phyloP scores from a whole-genome alignment of 2,797 vertebrate genomes.

The Thunnus albacares region DNA sequence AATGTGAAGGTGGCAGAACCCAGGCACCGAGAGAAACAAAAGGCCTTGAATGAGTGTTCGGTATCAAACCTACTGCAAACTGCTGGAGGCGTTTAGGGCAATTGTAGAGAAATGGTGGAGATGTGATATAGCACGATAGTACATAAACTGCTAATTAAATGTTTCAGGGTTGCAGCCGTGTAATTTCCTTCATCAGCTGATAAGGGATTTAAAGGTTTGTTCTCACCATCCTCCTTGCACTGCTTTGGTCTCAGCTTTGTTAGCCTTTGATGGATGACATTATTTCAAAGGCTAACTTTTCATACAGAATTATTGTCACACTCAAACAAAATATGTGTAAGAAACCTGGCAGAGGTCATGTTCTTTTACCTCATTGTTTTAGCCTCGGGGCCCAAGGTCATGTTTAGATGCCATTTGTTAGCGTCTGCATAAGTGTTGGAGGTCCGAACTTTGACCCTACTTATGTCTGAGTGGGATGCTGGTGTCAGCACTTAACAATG shows the following conservation, averaged over 20 bases:
- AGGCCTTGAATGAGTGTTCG: conserved; percentile 43
- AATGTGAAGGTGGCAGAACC: conserved; percentile 45
- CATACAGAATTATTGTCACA: conserved; percentile 62
- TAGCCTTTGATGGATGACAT: conserved; percentile 73
- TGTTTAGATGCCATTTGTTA: conserved; percentile 63
- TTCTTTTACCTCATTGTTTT: conserved; percentile 61
- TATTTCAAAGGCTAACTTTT: conserved; percentile 70
- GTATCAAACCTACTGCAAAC: conserved; percentile 60
- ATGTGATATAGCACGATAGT: conserved; percentile 69
- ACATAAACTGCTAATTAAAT: conserved; percentile 81
- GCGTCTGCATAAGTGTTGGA: conserved; percentile 47
- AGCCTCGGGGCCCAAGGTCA: conserved; percentile 66
- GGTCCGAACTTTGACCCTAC: conserved; percentile 75
- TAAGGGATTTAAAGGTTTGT: conserved; percentile 77
- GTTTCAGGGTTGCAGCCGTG: conserved; percentile 77
- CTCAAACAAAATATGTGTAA: conserved; percentile 17
- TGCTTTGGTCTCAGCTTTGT: conserved; percentile 71
- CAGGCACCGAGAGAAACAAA: conserved; percentile 56
- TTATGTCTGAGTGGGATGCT: conserved; percentile 69
- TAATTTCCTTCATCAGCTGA: conserved; percentile 79
- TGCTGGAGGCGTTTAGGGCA: conserved; percentile 53
- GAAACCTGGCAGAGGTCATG: conserved; percentile 22
- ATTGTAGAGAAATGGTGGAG: conserved; percentile 62
- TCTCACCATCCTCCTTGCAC: conserved; percentile 57
- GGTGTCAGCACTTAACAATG: conserved; percentile 75